Evolutionary conservation across 2,113 vertebrate genomes (phyloP), one percentile per base, ranked within the genome.

Genomic region (Salvelinus fontinalis): DNA sequence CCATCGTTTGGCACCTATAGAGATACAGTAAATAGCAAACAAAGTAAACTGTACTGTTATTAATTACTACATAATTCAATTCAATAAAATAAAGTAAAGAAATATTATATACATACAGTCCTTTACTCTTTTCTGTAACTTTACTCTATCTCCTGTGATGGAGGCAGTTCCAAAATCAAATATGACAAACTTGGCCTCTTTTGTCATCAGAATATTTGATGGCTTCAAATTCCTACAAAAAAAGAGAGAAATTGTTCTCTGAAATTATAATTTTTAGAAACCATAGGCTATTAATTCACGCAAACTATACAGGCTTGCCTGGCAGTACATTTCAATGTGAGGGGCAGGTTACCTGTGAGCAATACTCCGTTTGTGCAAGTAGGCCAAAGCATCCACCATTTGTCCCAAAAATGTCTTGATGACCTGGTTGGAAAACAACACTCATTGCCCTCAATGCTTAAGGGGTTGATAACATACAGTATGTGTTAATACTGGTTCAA

Each of bases 211-310:
- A 1, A 95, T 90, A 88, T 95, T 95, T 26, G 94, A 94, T 12
- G 94, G 94, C 81, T 95, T 96, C 77, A 96, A 79, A 83, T 95
- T 95, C 84, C 95, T 95, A 79, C 39, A 31, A 86, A 65, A 29
- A 72, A 14, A 65, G 14, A 54, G 31, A 26, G 31, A 26, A 54
- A 22, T 4, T n/a, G 13, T 22, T n/a, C 18, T 22, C 31, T 12
- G 9, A 44, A 34, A n/a, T 70, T 16, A 34, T 16, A 0, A 2
- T 44, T 44, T 44, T 44, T 44, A 44, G 9, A 44, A 44, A 44
- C 39, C 9, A 44, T 12, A 44, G 39, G 9, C 9, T 44, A 44
- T 44, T 44, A 9, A 44, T 44, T 44, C 8, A 44, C 2, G 11
- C 39, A 44, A 44, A 44, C 39, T 44, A 44, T 44, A 44, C 39